These are phyloP conservation scores for Nilaparvata lugens DNA, from an alignment of 1,140 invertebrate species.

Conservation along the genomic window DNA sequence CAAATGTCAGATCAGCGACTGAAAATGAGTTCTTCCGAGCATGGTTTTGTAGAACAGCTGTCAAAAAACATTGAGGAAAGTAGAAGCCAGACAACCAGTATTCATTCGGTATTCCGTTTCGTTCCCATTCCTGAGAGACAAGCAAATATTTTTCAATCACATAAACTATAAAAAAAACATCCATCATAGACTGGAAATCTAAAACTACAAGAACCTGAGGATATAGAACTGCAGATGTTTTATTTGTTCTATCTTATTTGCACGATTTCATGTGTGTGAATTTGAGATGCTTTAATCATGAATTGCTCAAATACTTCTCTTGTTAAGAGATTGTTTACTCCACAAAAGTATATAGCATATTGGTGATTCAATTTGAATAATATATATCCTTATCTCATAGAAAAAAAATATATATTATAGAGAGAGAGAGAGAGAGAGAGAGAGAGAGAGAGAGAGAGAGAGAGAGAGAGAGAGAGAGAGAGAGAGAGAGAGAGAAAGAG, in stretches of 20 bases:
- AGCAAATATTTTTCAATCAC: neutral
- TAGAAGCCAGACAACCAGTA: conserved; percentile 95
- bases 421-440: too few species aligned
- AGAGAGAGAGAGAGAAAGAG: too few species aligned
- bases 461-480: too few species aligned
- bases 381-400: too few species aligned
- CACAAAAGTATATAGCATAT: too few species aligned
- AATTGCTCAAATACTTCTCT: too few species aligned
- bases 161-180: neutral
- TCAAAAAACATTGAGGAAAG: conserved; percentile 91
- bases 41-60: conserved; percentile 84
- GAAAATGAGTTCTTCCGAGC: conserved; percentile 79
- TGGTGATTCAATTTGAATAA: too few species aligned
- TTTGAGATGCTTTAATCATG: too few species aligned
- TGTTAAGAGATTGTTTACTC: too few species aligned
- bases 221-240: neutral
- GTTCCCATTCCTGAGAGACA: conserved; percentile 55
- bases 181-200: neutral
- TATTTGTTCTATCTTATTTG: neutral
- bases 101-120: conserved; percentile 62
- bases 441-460: too few species aligned
- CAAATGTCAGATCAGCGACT: conserved; percentile 76
- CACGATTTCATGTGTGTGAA: too few species aligned
- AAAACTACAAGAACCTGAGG: neutral
- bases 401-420: too few species aligned